Conservation (phyloP, 1,140 invertebrate genomes). For the Nasonia giraulti region DNA sequence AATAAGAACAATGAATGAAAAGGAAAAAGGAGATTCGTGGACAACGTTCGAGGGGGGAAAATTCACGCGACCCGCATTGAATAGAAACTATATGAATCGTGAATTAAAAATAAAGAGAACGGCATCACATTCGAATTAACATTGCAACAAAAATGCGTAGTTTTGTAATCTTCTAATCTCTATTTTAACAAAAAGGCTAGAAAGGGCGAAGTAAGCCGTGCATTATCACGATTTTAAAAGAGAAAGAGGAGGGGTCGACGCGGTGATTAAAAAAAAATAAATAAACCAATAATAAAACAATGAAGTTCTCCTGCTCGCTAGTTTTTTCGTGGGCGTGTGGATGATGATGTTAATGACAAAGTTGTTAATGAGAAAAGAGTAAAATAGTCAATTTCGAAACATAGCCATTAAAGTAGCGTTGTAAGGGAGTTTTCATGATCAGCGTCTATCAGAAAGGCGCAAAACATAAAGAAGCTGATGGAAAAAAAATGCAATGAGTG, state of each 20-base stretch:
- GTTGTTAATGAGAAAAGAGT: not conserved
- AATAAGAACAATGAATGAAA: conserved; percentile 21
- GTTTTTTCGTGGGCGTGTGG: not conserved
- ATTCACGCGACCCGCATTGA: conserved; percentile 24
- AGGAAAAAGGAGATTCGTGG: not conserved
- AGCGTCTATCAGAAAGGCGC: conserved; percentile 24
- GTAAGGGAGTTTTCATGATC: conserved; percentile 20
- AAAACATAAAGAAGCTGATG: not conserved
- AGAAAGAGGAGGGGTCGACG: not conserved
- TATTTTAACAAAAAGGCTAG: conserved; percentile 42
- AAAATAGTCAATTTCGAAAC: conserved; percentile 50
- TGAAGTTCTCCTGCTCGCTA: conserved; percentile 32
- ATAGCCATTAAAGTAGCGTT: conserved; percentile 44
- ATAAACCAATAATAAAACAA: conserved; percentile 23
- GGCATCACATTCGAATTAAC: conserved; percentile 35
- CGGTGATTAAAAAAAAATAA: conserved; percentile 4
- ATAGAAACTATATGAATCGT: conserved; percentile 5
- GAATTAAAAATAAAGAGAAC: not conserved
- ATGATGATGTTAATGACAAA: not conserved
- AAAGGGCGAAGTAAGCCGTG: not conserved
- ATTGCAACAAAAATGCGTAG: conserved; percentile 39
- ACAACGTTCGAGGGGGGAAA: not conserved
- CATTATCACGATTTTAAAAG: conserved; percentile 11
- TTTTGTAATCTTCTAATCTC: conserved; percentile 52
- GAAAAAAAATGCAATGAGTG: conserved; percentile 14